A percentile compares a stretch with the other conserved stretches of the same genome.
phyloP scores from a whole-genome alignment of 92 coral and sea anemone genomes.

The Ricordea florida region DNA sequence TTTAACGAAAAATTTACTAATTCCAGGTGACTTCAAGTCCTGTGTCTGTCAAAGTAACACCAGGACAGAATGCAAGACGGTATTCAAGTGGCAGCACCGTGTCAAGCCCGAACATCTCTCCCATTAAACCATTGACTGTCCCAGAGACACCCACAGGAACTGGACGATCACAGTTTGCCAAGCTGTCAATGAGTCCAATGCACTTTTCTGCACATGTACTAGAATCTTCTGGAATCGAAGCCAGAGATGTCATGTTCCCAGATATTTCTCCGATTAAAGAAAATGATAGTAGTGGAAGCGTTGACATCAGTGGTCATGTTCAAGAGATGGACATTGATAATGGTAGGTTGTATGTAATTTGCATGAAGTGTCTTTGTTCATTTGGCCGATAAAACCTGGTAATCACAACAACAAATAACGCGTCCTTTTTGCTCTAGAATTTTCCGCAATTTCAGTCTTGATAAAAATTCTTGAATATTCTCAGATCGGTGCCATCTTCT shows the following conservation, averaged over 20 bases:
- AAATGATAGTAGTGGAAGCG: not conserved
- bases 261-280: conserved; percentile 87
- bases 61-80: not conserved
- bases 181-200: conserved; percentile 41
- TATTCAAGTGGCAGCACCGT: conserved; percentile 29
- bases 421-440: not conserved
- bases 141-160: conserved; percentile 32
- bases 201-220: conserved; percentile 36
- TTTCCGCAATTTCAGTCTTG: not conserved
- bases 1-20: no score
- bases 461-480: not conserved
- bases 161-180: conserved; percentile 1
- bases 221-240: conserved; percentile 76
- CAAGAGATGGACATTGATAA: not conserved
- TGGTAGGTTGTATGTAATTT: not conserved
- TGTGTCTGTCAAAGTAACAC: conserved; percentile 36
- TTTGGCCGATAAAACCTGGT: conserved; percentile 26
- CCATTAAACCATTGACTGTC: conserved; percentile 59
- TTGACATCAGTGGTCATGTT: not conserved
- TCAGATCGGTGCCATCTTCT: no score
- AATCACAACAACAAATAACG: conserved; percentile 10
- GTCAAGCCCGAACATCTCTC: conserved; percentile 87
- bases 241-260: conserved; percentile 47
- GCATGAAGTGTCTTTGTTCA: not conserved
- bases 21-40: conserved; percentile 93